phyloP scores from a whole-genome alignment of 2,888 invertebrate species.

The Acanthosepion pharaonis region DNA sequence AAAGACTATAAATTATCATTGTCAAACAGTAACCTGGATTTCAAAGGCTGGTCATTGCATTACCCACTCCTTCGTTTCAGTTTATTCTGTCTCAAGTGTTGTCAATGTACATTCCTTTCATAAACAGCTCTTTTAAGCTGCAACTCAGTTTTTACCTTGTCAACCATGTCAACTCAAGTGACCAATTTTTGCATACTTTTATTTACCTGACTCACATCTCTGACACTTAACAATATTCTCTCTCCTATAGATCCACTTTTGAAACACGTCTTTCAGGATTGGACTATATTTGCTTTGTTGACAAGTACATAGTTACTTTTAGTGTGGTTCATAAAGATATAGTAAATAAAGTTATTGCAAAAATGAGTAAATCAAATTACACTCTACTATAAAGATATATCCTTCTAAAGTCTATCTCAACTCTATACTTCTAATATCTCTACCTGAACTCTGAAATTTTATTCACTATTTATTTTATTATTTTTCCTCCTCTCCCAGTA shows the following conservation, averaged over 20 bases:
- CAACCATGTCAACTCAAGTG: neutral
- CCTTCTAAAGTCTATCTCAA: too few species aligned
- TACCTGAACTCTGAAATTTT: too few species aligned
- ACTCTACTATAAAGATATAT: too few species aligned
- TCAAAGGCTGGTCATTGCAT: neutral
- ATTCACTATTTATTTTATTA: too few species aligned
- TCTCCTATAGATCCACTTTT: neutral
- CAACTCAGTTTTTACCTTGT: neutral
- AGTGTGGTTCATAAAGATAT: too few species aligned
- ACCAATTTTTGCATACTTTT: neutral
- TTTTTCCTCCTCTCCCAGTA: too few species aligned
- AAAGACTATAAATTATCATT: neutral
- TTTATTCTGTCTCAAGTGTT: too few species aligned
- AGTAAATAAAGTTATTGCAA: too few species aligned
- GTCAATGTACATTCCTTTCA: neutral
- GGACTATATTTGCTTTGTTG: neutral
- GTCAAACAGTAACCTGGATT: neutral
- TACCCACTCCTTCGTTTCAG: neutral
- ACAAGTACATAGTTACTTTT: too few species aligned
- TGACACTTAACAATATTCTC: neutral
- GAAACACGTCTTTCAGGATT: neutral
- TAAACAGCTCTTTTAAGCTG: neutral
- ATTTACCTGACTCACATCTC: neutral
- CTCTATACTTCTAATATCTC: too few species aligned
- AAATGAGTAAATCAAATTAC: too few species aligned